Conservation (phyloP, 2,113 vertebrate species). For the Lichenostomus cassidix region DNA sequence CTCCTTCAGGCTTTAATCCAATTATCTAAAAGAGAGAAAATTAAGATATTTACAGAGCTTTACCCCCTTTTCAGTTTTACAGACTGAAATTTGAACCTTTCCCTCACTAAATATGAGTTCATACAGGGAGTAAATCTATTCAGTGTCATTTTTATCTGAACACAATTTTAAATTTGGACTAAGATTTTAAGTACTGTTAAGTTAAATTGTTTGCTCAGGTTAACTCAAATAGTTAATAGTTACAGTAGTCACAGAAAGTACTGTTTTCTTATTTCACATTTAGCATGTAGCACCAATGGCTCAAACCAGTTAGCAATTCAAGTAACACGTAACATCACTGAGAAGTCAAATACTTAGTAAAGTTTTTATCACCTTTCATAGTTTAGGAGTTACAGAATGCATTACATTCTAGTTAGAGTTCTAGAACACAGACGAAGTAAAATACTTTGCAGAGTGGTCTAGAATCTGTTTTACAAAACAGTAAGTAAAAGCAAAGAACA, state of each 20-base stretch:
- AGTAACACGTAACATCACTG: background rate
- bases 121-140: background rate
- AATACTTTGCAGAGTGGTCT: background rate
- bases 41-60: background rate
- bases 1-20: constrained; percentile 86
- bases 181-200: background rate
- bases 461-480: background rate
- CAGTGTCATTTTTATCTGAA: background rate
- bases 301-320: background rate
- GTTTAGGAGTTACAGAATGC: background rate
- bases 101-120: background rate
- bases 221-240: background rate
- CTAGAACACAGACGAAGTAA: background rate
- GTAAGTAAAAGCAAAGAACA: background rate
- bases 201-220: background rate
- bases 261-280: background rate
- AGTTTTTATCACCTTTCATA: background rate
- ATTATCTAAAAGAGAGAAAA: constrained; percentile 83
- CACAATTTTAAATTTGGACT: background rate
- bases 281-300: background rate
- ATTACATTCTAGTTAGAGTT: background rate
- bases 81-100: background rate
- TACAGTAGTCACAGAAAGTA: background rate
- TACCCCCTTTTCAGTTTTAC: background rate
- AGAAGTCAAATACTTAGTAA: background rate